A percentile compares a stretch with the other conserved stretches of the same genome.
Conservation (phyloP, 2,797 vertebrate species). For the Amblyraja radiata region DNA sequence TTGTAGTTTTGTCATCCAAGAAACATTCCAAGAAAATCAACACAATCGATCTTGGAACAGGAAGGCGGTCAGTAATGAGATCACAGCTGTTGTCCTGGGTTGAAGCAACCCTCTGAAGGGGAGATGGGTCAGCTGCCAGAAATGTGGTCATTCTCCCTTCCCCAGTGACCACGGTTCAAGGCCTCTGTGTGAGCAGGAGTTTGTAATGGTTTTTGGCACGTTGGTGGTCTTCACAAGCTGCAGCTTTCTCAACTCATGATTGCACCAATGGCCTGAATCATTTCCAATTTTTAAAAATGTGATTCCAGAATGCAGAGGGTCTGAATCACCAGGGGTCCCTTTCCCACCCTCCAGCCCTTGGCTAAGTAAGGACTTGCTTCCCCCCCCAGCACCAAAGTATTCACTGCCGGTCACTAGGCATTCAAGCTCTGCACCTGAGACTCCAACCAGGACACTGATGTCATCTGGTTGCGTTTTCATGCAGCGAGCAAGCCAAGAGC, state of each 20-base stretch:
- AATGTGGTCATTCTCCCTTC: neutral
- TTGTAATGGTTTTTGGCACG: neutral
- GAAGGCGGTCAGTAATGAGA: neutral
- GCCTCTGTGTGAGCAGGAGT: neutral
- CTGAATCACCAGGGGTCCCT: too few relatives aligned
- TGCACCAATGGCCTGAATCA: neutral
- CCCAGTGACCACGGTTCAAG: neutral
- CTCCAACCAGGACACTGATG: too few relatives aligned
- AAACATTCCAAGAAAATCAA: too few relatives aligned
- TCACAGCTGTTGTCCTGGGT: neutral
- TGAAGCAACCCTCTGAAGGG: neutral
- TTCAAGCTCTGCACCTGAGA: too few relatives aligned
- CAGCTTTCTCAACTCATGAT: neutral
- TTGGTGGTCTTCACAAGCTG: neutral
- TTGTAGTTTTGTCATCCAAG: neutral
- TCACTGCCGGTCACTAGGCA: too few relatives aligned
- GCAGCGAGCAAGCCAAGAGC: too few relatives aligned
- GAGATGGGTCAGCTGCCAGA: neutral
- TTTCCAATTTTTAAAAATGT: neutral
- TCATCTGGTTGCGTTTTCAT: too few relatives aligned
- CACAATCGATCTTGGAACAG: neutral
- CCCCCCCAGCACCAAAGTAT: too few relatives aligned
- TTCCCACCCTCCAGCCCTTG: neutral
- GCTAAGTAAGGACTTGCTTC: too few relatives aligned
- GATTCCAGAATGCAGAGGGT: neutral